A percentile compares a stretch with the other conserved stretches of the same genome.
Conservation (phyloP, 2,888 invertebrate genomes). For the Sinelater perroti region DNA sequence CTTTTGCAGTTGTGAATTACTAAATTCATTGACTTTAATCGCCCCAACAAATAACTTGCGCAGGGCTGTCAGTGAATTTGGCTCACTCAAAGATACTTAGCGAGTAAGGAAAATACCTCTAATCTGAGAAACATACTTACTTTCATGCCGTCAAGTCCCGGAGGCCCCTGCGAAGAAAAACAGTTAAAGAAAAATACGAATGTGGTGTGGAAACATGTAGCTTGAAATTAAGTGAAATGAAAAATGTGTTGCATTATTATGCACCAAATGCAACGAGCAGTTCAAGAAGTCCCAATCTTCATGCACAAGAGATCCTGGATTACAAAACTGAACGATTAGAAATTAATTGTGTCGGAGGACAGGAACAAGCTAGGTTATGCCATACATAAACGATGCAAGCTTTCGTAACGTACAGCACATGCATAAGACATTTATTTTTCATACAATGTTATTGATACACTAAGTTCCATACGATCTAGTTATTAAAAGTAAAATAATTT, state of each 20-base stretch:
- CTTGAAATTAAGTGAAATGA: constrained; percentile 29
- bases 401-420: constrained; percentile 60
- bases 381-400: constrained; percentile 42
- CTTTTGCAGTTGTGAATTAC: no score
- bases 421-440: constrained; percentile 62
- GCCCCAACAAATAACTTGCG: no score
- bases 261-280: constrained; percentile 35
- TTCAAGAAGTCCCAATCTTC: constrained; percentile 36
- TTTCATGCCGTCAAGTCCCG: constrained; percentile 96
- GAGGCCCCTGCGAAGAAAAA: constrained; percentile 83
- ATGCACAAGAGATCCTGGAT: constrained; percentile 32
- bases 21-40: no score
- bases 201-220: constrained; percentile 24
- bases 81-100: no score
- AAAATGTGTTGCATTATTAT: constrained; percentile 35
- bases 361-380: constrained; percentile 28
- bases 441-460: constrained; percentile 59
- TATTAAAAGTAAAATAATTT: constrained; percentile 55
- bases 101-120: background rate
- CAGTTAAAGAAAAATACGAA: constrained; percentile 51
- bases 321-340: constrained; percentile 18
- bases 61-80: no score
- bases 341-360: constrained; percentile 12
- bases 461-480: constrained; percentile 46
- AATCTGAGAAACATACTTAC: constrained; percentile 73